Percentiles rank a stretch among this genome's conserved stretches.
phyloP scores from a whole-genome alignment of 1,140 invertebrate genomes.

The Orchesella cincta region DNA sequence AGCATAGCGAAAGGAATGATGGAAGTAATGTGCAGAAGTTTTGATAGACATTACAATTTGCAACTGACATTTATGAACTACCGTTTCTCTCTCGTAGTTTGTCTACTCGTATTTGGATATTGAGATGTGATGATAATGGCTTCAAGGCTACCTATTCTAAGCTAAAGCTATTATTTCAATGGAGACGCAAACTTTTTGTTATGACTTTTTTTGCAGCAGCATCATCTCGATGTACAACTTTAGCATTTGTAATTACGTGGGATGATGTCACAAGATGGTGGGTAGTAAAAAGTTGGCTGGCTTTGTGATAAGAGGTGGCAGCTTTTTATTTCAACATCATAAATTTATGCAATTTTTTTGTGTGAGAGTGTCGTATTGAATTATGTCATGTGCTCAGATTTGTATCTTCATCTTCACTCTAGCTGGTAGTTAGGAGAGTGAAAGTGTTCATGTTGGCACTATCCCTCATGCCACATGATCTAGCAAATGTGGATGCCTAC shows the following conservation, averaged over 20 bases:
- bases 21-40: too few species aligned
- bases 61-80: too few species aligned
- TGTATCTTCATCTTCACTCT: not conserved
- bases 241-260: not conserved
- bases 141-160: too few species aligned
- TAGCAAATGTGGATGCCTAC: not conserved
- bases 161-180: too few species aligned
- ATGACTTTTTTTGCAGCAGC: not conserved
- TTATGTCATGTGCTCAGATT: not conserved
- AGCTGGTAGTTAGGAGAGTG: not conserved
- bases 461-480: not conserved
- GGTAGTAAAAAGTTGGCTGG: too few species aligned
- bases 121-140: too few species aligned
- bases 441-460: too few species aligned
- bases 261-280: not conserved
- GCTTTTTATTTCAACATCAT: not conserved
- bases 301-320: not conserved
- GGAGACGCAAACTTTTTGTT: not conserved
- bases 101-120: too few species aligned
- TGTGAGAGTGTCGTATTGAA: not conserved
- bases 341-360: not conserved
- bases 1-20: too few species aligned
- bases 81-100: too few species aligned
- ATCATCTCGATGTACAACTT: not conserved
- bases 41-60: too few species aligned